phyloP scores from a whole-genome alignment of 2,797 vertebrate genomes.

The Liparis tanakae region DNA sequence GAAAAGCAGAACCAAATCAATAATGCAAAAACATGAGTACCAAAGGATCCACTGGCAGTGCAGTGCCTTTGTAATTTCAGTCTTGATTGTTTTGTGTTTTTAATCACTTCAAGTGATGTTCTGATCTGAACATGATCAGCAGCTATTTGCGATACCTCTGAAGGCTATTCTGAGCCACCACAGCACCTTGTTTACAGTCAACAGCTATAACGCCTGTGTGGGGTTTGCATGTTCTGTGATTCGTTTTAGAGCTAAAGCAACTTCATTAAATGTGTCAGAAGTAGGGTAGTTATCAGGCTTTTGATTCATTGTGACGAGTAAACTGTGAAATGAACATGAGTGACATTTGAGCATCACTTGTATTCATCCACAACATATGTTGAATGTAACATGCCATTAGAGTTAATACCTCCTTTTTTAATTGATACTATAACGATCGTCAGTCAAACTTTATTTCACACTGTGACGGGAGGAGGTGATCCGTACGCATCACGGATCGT shows the following conservation, averaged over 20 bases:
- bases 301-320: too few relatives aligned
- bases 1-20: constrained; percentile 6
- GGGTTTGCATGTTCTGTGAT: neutral
- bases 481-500: neutral
- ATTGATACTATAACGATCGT: too few relatives aligned
- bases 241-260: neutral
- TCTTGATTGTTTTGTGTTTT: constrained; percentile 16
- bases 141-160: constrained; percentile 8
- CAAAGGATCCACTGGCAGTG: constrained; percentile 1
- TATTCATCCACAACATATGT: too few relatives aligned
- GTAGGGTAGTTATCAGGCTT: too few relatives aligned
- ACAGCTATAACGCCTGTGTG: neutral
- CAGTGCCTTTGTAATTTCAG: neutral
- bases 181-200: neutral
- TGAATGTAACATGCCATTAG: too few relatives aligned
- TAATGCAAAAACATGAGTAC: constrained; percentile 16
- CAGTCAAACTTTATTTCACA: too few relatives aligned
- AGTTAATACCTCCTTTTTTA: too few relatives aligned
- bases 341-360: too few relatives aligned
- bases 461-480: too few relatives aligned
- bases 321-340: too few relatives aligned
- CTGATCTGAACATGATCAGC: constrained; percentile 8
- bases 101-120: constrained; percentile 6
- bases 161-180: constrained; percentile 3
- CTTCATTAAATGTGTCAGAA: neutral